Conservation (phyloP, 1,140 invertebrate species). For the Drosophila ercepeae region DNA sequence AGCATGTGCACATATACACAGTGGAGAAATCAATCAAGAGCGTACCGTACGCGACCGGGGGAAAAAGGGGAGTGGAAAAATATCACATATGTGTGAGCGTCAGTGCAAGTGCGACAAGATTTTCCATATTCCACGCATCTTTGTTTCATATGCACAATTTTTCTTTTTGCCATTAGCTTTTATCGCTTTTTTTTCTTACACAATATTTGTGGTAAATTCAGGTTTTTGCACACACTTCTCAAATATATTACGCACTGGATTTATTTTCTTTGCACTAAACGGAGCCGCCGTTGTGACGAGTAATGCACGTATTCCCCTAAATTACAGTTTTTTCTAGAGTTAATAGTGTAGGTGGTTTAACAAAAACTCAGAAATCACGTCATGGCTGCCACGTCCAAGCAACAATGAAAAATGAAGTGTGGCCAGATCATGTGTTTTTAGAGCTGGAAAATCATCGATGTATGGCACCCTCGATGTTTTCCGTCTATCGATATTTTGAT, state of each 20-base stretch:
- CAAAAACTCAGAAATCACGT: constrained; percentile 83
- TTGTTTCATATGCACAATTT: constrained; percentile 40
- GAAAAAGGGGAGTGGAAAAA: constrained; percentile 57
- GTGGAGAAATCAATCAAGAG: constrained; percentile 79
- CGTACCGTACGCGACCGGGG: constrained; percentile 30
- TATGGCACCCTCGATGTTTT: no score
- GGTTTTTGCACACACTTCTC: constrained; percentile 60
- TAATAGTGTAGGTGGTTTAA: constrained; percentile 69
- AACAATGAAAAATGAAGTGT: constrained; percentile 65
- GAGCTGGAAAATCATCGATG: no score
- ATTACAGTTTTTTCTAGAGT: constrained; percentile 61
- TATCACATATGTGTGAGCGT: constrained; percentile 49
- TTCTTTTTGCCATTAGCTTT: constrained; percentile 31
- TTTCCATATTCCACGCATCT: constrained; percentile 61
- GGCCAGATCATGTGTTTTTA: not conserved
- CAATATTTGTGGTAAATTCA: constrained; percentile 66
- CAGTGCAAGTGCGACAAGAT: constrained; percentile 57
- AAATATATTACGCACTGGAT: constrained; percentile 46
- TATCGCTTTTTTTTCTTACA: constrained; percentile 65
- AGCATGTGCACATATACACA: constrained; percentile 53
- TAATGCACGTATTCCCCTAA: constrained; percentile 78
- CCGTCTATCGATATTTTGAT: no score
- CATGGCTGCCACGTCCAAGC: constrained; percentile 84
- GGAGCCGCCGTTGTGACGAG: constrained; percentile 57
- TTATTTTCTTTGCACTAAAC: constrained; percentile 63